Base-by-base conservation (phyloP, 2,113 vertebrate genomes). In the Mohoua ochrocephala region DNA sequence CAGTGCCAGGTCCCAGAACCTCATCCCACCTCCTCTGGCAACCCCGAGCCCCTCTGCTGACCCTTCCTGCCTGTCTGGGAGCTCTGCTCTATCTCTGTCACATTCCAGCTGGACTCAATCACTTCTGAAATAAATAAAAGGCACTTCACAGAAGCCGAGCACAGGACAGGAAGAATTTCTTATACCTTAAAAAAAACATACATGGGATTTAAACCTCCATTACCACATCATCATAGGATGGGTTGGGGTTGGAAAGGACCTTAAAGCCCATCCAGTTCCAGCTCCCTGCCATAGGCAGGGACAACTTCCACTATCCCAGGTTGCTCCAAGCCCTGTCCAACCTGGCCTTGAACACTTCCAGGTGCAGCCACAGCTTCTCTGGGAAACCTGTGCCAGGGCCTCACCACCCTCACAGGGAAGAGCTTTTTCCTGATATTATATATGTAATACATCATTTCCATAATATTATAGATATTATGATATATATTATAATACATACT, bases 271-370 rank as follows among this genome's bases (percentile, higher is more conserved):
- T 22, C 17, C 22, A 30, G 4, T 27, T 68, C 39, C 60, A 53
- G 12, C 6, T 4, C 30, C 2, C 28, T 37, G 44, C 61, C 9
- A 15, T 5, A 15, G 27, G 42, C 22, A 19, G 33, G 44, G 59
- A 37, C 44, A 59, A 5, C 4, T 73, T 19, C 18, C 37, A 28
- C 37, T 31, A 10, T 4, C 6, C 15, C 59, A 73, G 37, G 26
- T 0, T 31, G 42, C 13, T 26, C 49, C 24, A 35, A 73, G 10
- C 13, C 17, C 7, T 1, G 0, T 19, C 42, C 31, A 42, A 0
- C 15, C 42, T 9, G 26, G 17, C 35, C 11, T 49, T 11, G 50
- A 0, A 27, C 26, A 22, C 5, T 57, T 3, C 21, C 27, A 73
- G 41, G 26, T 6, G 2, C 39, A 61, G 24, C 75, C 30, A 35